These are phyloP conservation scores for Festucalex cinctus DNA, from an alignment of 2,113 vertebrate genomes.

Conservation along the genomic window DNA sequence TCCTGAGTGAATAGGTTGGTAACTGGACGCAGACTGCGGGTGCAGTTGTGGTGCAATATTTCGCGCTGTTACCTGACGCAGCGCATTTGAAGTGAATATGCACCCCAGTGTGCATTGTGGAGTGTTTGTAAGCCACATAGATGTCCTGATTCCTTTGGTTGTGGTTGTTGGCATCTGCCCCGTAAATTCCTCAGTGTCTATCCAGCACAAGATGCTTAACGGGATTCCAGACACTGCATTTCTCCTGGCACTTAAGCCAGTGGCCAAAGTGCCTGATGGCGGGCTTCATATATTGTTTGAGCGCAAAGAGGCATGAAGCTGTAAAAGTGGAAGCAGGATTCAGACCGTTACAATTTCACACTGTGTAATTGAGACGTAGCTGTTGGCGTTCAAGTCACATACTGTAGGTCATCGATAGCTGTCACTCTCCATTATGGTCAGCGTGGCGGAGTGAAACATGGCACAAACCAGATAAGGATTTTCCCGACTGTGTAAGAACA, in stretches of 20 bases:
- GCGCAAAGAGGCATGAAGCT: slow-evolving; percentile 45
- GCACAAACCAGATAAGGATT: slow-evolving; percentile 8
- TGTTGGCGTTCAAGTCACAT: slow-evolving; percentile 24
- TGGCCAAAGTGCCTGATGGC: slow-evolving; percentile 39
- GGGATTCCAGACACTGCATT: slow-evolving; percentile 50
- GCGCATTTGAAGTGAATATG: too few species aligned
- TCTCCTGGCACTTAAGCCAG: slow-evolving; percentile 32
- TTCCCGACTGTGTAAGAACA: not conserved
- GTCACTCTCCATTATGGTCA: slow-evolving; percentile 47
- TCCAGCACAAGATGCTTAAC: slow-evolving; percentile 49
- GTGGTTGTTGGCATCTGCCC: slow-evolving; percentile 37
- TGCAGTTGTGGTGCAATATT: too few species aligned
- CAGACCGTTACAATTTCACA: slow-evolving; percentile 49
- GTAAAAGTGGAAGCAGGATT: slow-evolving; percentile 48
- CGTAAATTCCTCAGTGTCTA: slow-evolving; percentile 54
- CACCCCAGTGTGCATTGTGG: slow-evolving; percentile 30
- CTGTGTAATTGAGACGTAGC: slow-evolving; percentile 39
- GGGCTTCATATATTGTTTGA: slow-evolving; percentile 37
- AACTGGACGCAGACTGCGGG: too few species aligned
- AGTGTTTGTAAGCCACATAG: slow-evolving; percentile 41
- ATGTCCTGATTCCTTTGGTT: slow-evolving; percentile 39
- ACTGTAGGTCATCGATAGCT: slow-evolving; percentile 44
- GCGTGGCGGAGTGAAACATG: slow-evolving; percentile 39
- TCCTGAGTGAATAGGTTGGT: too few species aligned
- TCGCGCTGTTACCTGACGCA: too few species aligned